Evolutionary conservation across 2,797 vertebrate genomes (phyloP).

Genomic region (Galagoides demidoff): DNA sequence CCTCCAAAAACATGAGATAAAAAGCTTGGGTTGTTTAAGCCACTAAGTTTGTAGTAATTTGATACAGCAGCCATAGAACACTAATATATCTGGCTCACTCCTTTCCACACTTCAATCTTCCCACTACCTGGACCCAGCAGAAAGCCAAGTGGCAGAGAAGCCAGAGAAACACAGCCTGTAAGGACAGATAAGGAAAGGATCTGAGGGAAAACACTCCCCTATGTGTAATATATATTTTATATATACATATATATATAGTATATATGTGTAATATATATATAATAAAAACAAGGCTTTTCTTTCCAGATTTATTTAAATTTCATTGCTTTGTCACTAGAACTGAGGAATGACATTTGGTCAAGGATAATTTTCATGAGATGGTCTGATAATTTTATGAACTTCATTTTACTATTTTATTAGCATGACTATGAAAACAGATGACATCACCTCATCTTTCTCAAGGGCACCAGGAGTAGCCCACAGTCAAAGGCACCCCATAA

Average conservation of each 20-base stretch:
- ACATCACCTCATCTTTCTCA: constrained; percentile 23
- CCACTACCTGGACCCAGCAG: not conserved
- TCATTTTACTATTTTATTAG: constrained; percentile 8
- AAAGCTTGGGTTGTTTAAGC: not conserved
- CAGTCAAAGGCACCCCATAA: not conserved
- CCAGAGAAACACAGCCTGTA: not conserved
- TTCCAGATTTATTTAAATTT: not conserved
- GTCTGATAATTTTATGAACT: constrained; percentile 19
- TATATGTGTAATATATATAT: not conserved
- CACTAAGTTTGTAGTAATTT: not conserved
- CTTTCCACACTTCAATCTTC: not conserved
- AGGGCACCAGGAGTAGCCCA: not conserved
- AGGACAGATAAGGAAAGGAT: not conserved
- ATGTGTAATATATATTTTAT: no score
- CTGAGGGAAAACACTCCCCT: not conserved
- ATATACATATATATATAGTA: not conserved
- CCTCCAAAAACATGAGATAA: not conserved
- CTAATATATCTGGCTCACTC: not conserved
- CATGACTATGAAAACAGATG: constrained; percentile 45
- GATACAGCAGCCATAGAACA: not conserved
- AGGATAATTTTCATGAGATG: not conserved
- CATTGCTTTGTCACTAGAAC: not conserved
- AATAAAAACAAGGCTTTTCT: not conserved
- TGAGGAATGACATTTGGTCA: not conserved
- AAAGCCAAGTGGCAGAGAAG: constrained; percentile 6